phyloP scores from a whole-genome alignment of 92 coral and sea anemone genomes.

The Phenganax marumi region DNA sequence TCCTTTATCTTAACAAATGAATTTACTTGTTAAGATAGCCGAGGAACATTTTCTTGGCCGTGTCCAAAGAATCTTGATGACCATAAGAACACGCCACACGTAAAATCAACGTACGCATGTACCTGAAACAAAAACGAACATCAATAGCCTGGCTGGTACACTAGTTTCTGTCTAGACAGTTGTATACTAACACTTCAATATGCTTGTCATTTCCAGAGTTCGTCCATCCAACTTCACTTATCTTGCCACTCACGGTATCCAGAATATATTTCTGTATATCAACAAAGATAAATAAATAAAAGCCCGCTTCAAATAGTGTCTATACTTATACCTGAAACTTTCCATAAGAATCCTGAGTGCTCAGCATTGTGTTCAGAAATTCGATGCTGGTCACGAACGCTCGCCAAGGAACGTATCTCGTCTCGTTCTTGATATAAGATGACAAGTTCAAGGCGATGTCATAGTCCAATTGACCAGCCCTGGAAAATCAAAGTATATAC shows the following conservation, averaged over 20 bases:
- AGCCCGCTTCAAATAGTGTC: no score
- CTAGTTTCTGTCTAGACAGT: neutral
- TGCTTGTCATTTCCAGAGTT: slow-evolving; percentile 1
- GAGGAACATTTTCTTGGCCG: slow-evolving; percentile 60
- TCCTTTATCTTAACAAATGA: slow-evolving; percentile 5
- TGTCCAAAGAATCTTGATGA: slow-evolving; percentile 48
- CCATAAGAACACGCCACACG: slow-evolving; percentile 76
- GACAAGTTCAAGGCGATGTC: slow-evolving; percentile 63
- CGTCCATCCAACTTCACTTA: slow-evolving; percentile 21
- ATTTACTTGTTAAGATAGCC: slow-evolving; percentile 65
- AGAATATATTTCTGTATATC: neutral
- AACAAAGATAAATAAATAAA: neutral
- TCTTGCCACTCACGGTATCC: neutral
- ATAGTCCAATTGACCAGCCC: slow-evolving; percentile 76
- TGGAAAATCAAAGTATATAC: slow-evolving; percentile 2
- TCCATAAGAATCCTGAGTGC: slow-evolving; percentile 75
- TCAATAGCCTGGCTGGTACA: neutral
- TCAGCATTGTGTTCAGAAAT: slow-evolving; percentile 63
- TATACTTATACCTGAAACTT: slow-evolving; percentile 59
- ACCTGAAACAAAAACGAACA: slow-evolving; percentile 42
- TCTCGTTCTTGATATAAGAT: slow-evolving; percentile 65
- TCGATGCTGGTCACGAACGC: slow-evolving; percentile 70
- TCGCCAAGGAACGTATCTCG: slow-evolving; percentile 82
- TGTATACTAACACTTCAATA: neutral
- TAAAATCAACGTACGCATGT: slow-evolving; percentile 60